Base-by-base conservation (phyloP, 2,113 vertebrate species). In the Gadus macrocephalus region DNA sequence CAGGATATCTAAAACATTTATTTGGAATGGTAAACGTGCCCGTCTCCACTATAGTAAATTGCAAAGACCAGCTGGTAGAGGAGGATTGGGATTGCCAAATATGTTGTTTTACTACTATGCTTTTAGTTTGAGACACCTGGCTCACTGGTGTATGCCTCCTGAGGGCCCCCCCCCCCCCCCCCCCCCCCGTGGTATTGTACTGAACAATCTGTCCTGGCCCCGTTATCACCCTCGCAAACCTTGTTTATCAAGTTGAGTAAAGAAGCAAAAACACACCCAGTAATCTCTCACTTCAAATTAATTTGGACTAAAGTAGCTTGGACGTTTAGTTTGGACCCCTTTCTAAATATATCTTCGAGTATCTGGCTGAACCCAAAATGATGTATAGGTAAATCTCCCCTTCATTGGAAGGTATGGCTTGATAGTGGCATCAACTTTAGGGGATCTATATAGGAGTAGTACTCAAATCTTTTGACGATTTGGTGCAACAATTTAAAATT, bases 371-470 rank as follows among this genome's bases (percentile, higher is more conserved):
- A 27, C 55, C 8, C 19, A 62, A 59, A 59, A 17, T 59, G 31
- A 64, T 12, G 53, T 3, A 12, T 35, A 4, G 22, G 61, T 53
- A 71, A 71, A 2, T 71, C 38, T 4, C 27, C 69, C 2, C 55
- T 71, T 64, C 12, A 15, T 5, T 71, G 62, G 61, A 71, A 64
- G 53, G 53, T 12, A 2, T 71, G 61, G 42, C 17, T 55, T 19
- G 42, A 64, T 11, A 64, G 42, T 38, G 69, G 62, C n/a, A 64
- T 64, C 1, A n/a, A 72, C 53, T 27, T n/a, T 58, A 16, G 22
- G 27, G 19, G 53, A 72, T 64, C 15, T 68, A 27, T 27, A 63
- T 27, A 20, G 14, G 15, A 63, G 27, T 63, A 3, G 25, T 27
- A 0, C 16, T 14, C 22, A 63, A 63, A 63, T 62, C 61, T 2